Percentiles rank a stretch among this genome's conserved stretches.
Evolutionary conservation across 53 echinoderm and acorn worm genomes (phyloP).

Genomic region (Pentamera pediparva): DNA sequence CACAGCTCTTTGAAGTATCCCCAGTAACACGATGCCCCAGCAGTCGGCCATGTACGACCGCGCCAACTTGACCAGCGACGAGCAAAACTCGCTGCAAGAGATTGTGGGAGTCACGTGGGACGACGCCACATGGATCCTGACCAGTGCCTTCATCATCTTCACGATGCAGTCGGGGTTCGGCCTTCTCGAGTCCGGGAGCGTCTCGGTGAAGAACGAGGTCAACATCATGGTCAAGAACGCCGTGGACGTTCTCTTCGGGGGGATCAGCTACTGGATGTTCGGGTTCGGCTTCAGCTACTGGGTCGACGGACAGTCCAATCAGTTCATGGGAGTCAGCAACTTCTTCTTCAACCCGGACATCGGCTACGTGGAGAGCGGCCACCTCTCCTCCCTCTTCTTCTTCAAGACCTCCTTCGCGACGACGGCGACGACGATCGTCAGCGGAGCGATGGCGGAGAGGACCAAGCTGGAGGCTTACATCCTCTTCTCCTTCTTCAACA

Average conservation of each 20-base stretch:
- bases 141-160: slow-evolving; percentile 81
- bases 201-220: slow-evolving; percentile 70
- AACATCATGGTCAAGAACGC: slow-evolving; percentile 87
- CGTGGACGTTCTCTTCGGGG: slow-evolving; percentile 76
- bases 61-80: not conserved
- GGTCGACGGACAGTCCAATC: slow-evolving; percentile 27
- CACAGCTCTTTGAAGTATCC: too few species aligned
- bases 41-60: not conserved
- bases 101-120: slow-evolving; percentile 42
- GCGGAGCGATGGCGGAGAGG: slow-evolving; percentile 63
- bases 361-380: slow-evolving; percentile 36
- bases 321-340: slow-evolving; percentile 51
- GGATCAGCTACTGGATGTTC: slow-evolving; percentile 79
- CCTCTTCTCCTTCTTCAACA: slow-evolving; percentile 64
- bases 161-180: slow-evolving; percentile 87
- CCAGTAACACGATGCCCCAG: too few species aligned
- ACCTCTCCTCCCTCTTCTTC: slow-evolving; percentile 63
- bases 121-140: slow-evolving; percentile 83
- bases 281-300: slow-evolving; percentile 73
- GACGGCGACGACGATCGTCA: slow-evolving; percentile 70
- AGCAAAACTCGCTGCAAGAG: not conserved
- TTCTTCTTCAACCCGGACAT: slow-evolving; percentile 53
- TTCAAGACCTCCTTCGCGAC: slow-evolving; percentile 76
- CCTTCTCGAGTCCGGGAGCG: slow-evolving; percentile 67
- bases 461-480: slow-evolving; percentile 77